Evolutionary conservation across 2,797 vertebrate genomes (phyloP), one percentile per base, ranked within the genome.

Genomic region (Falco rusticolus): DNA sequence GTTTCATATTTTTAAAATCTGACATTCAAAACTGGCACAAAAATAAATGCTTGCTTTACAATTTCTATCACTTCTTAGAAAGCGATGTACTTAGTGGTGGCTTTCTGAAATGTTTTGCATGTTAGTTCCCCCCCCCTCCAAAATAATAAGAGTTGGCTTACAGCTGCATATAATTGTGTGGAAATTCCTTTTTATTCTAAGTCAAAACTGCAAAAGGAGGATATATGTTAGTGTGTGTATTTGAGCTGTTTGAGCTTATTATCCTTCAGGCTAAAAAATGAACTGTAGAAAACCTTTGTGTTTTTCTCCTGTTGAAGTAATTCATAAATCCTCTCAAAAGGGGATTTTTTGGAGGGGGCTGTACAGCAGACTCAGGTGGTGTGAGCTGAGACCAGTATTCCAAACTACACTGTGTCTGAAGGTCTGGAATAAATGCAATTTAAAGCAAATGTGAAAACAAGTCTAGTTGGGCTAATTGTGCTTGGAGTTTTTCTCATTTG

Each of bases 111-210:
- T 56, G 34, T 93, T 89, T 84, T 68, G 51, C 9, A 31, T 57
- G 26, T 87, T 69, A 57, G 20, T 69, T 45, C 12, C 4, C n/a
- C 59, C 33, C 56, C 33, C 59, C 77, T 89, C 81, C 88, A 92
- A 95, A 97, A 95, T 78, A 85, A 19, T 72, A 60, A 64, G 47
- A 64, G 47, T 85, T 94, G 84, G 89, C 85, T 96, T 91, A 81
- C 77, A 92, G 26, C 59, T 78, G 66, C 57, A 87, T 80, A 71
- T 95, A 79, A 82, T 94, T 79, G 61, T 90, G 66, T 91, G 57
- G 60, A 96, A 94, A 82, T 56, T 82, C 59, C 54, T 92, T 91
- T 93, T 93, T 53, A 11, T 37, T 88, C 71, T 47, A 90, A 94
- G 80, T 93, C 70, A 86, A 61, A 87, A 77, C 51, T 70, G 51